A percentile compares a stretch with the other conserved stretches of the same genome.
Conservation (phyloP, 2,888 invertebrate genomes). For the Acleris cristana region DNA sequence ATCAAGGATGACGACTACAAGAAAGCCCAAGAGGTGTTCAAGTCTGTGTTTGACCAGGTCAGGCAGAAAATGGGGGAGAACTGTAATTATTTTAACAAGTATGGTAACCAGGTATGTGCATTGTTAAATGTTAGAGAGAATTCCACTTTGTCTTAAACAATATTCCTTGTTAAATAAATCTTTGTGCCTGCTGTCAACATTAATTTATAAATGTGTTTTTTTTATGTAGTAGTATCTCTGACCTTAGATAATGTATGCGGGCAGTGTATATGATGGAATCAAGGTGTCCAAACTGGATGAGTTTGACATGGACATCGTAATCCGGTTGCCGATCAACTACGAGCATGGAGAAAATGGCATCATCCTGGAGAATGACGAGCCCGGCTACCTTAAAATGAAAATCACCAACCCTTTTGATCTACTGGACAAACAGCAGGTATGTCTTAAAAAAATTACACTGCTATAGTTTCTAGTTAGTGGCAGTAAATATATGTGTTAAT, state of each 20-base stretch:
- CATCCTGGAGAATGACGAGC: conserved; percentile 64
- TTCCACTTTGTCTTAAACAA: no score
- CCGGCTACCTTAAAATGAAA: conserved; percentile 76
- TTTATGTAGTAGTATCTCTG: no score
- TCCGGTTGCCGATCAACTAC: conserved; percentile 78
- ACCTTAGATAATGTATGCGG: conserved; percentile 72
- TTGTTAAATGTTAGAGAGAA: no score
- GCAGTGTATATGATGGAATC: conserved; percentile 85
- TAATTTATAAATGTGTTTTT: no score
- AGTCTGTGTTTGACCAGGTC: conserved; percentile 65
- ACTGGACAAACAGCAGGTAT: conserved; percentile 58
- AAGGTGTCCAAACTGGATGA: conserved; percentile 84
- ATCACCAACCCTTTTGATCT: conserved; percentile 65
- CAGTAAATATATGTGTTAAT: no score
- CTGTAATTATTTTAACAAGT: conserved; percentile 66
- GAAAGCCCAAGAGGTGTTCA: conserved; percentile 65
- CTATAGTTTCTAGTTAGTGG: no score
- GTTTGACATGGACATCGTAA: conserved; percentile 84
- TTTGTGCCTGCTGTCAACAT: no score
- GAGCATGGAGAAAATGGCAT: conserved; percentile 65
- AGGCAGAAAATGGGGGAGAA: conserved; percentile 69
- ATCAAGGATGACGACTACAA: conserved; percentile 67
- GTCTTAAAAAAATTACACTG: no score
- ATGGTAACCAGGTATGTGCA: conserved; percentile 61
- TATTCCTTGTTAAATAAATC: no score